Conservation (phyloP, 2,113 vertebrate genomes). For the Ochotona curzoniae region DNA sequence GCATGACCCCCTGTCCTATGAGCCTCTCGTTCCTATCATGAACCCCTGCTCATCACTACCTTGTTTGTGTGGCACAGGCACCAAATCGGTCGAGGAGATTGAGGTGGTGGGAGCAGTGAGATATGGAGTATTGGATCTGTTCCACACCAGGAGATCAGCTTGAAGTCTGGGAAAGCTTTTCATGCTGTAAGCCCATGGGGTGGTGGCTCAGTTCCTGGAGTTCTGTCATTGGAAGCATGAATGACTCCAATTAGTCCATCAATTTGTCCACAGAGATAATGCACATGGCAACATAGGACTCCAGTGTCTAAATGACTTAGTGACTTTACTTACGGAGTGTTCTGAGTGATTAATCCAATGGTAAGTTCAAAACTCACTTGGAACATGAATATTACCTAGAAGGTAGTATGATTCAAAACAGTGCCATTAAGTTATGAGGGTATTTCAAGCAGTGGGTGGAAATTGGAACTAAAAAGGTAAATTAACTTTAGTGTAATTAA, state of each 20-base stretch:
- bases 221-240: background rate
- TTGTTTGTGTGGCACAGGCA: background rate
- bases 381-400: background rate
- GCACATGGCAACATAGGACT: background rate
- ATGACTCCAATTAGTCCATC: background rate
- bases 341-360: background rate
- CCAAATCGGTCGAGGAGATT: background rate
- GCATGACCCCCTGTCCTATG: background rate
- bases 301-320: background rate
- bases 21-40: rapidly evolving
- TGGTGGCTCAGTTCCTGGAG: background rate
- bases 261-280: background rate
- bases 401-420: background rate
- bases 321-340: background rate
- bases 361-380: background rate
- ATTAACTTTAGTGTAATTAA: too few relatives aligned
- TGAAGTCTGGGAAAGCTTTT: background rate
- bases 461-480: too few relatives aligned
- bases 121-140: background rate
- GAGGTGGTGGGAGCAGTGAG: background rate
- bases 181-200: background rate
- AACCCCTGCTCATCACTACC: rapidly evolving
- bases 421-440: background rate
- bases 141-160: background rate
- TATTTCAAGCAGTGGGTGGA: too few relatives aligned